phyloP scores from a whole-genome alignment of 2,113 vertebrate species.

The Trichomycterus rosablanca region DNA sequence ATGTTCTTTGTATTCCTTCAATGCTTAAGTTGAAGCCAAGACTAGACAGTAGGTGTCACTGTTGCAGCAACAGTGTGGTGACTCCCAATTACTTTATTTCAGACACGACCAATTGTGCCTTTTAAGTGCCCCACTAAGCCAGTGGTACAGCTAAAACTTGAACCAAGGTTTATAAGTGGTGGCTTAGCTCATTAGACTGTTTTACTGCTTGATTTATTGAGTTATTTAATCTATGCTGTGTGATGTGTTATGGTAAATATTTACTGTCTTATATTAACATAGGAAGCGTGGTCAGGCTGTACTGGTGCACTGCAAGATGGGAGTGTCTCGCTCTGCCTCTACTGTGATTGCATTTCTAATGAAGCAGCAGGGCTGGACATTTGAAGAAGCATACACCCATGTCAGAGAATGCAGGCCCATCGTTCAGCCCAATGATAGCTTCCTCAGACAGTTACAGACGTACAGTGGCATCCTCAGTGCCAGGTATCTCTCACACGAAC shows the following conservation, averaged over 20 bases:
- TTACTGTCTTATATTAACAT: slow-evolving; percentile 38
- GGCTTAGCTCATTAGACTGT: too few species aligned
- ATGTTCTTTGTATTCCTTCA: too few species aligned
- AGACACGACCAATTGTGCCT: too few species aligned
- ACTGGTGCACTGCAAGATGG: slow-evolving; percentile 95
- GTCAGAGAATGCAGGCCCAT: slow-evolving; percentile 76
- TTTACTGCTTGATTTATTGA: too few species aligned
- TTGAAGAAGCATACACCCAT: slow-evolving; percentile 73
- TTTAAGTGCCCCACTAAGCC: too few species aligned
- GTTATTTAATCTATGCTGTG: not conserved
- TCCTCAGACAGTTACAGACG: slow-evolving; percentile 86
- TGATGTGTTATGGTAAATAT: not conserved
- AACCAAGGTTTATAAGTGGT: too few species aligned
- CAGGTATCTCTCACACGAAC: slow-evolving; percentile 65
- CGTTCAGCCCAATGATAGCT: slow-evolving; percentile 84
- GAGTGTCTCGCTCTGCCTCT: slow-evolving; percentile 87
- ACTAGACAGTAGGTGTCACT: too few species aligned
- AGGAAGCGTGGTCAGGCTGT: slow-evolving; percentile 74
- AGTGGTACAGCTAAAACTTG: too few species aligned
- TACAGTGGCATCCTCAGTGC: slow-evolving; percentile 89
- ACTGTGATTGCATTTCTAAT: slow-evolving; percentile 89
- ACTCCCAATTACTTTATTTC: too few species aligned
- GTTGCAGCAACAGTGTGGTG: too few species aligned
- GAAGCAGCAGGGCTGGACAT: slow-evolving; percentile 83
- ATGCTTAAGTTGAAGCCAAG: too few species aligned